Evolutionary conservation across 2,113 vertebrate genomes (phyloP).

Genomic region (Erythrolamprus reginae): DNA sequence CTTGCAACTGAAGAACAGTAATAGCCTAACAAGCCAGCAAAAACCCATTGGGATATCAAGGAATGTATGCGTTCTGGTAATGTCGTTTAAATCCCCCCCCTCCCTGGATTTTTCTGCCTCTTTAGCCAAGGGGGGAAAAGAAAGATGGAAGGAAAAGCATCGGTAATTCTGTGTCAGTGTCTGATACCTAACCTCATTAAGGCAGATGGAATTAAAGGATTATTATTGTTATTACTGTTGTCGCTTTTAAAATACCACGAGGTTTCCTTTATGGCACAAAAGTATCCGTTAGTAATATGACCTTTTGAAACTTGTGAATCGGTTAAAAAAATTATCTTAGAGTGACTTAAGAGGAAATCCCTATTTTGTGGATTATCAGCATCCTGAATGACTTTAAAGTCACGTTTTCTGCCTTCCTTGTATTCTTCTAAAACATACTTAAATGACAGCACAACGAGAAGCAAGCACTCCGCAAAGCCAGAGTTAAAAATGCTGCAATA

Average conservation of each 20-base stretch:
- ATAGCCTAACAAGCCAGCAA: slow-evolving; percentile 58
- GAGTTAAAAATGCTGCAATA: too few relatives aligned
- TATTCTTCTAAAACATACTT: neutral
- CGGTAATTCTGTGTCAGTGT: neutral
- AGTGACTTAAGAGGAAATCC: neutral
- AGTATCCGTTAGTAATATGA: neutral
- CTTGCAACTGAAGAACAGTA: slow-evolving; percentile 61
- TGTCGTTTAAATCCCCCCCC: slow-evolving; percentile 14
- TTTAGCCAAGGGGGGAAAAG: slow-evolving; percentile 8
- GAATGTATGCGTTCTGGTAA: slow-evolving; percentile 57
- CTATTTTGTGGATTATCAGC: neutral
- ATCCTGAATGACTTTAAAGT: neutral
- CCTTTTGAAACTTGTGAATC: neutral
- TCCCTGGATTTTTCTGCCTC: slow-evolving; percentile 31
- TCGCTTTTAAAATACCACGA: neutral
- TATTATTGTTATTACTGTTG: slow-evolving; percentile 1
- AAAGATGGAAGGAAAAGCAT: neutral
- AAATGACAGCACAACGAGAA: too few relatives aligned
- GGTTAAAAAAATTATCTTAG: neutral
- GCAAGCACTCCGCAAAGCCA: too few relatives aligned
- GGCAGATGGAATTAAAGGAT: neutral
- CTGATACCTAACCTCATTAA: slow-evolving; percentile 21
- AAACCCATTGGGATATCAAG: slow-evolving; percentile 50
- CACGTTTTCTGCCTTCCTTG: neutral
- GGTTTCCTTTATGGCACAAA: neutral